Evolutionary conservation across 2,113 vertebrate species (phyloP).

Genomic region (Phyllostomus discolor): DNA sequence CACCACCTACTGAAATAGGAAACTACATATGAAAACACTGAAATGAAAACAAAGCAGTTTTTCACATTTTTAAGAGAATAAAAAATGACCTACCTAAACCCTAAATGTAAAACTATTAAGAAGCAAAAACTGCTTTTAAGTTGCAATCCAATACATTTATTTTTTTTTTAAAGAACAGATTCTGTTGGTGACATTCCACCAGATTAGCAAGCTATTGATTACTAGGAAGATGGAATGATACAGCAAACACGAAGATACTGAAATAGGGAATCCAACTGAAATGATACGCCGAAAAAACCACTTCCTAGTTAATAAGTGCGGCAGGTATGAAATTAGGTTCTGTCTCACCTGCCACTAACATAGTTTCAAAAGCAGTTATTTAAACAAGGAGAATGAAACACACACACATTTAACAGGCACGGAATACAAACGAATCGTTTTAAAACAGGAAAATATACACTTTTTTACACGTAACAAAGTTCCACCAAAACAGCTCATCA

Average conservation of each 20-base stretch:
- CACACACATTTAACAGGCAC: neutral
- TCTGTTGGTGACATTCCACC: neutral
- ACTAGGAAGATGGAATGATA: neutral
- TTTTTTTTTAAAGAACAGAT: neutral
- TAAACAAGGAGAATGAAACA: neutral
- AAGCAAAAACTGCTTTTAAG: neutral
- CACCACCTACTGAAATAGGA: neutral
- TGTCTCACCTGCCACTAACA: neutral
- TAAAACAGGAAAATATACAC: neutral
- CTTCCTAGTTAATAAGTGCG: neutral
- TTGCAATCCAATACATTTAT: neutral
- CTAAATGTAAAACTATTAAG: neutral
- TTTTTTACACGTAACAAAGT: neutral
- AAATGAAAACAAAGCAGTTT: neutral
- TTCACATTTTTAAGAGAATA: neutral
- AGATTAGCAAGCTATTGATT: neutral
- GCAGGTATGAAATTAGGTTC: neutral
- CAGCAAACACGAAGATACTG: neutral
- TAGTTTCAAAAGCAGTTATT: neutral
- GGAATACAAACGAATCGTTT: neutral
- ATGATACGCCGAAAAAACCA: neutral
- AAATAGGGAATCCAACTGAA: neutral
- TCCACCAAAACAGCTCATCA: neutral
- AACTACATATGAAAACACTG: neutral
- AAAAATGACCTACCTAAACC: neutral